These are phyloP conservation scores for Murina feae DNA, from an alignment of 2,113 vertebrate genomes.

Conservation along the genomic window DNA sequence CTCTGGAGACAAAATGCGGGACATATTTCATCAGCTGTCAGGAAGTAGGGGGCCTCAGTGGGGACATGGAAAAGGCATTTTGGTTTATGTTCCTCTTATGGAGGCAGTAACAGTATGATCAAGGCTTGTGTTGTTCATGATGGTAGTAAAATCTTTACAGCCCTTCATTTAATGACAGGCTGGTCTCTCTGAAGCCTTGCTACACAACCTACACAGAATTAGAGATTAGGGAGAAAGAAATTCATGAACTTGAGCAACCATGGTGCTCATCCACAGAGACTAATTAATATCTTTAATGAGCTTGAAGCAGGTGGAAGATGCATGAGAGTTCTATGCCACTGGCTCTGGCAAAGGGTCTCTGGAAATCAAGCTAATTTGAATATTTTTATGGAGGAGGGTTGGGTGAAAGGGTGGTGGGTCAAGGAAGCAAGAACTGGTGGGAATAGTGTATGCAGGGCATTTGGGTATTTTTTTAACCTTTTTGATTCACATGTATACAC, in stretches of 20 bases:
- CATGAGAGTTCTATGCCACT: neutral
- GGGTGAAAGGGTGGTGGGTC: neutral
- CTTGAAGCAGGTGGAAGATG: neutral
- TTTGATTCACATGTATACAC: neutral
- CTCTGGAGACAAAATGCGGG: constrained; percentile 8
- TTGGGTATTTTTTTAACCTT: neutral
- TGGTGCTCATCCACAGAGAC: neutral
- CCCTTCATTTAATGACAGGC: neutral
- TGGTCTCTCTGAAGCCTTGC: neutral
- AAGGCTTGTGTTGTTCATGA: constrained; percentile 6
- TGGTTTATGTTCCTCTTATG: neutral
- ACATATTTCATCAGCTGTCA: neutral
- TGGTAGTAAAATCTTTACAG: constrained; percentile 51
- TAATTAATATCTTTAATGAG: constrained; percentile 51
- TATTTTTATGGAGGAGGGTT: neutral
- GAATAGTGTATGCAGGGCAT: neutral
- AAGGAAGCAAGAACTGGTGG: neutral
- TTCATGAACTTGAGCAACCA: neutral
- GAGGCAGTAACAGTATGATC: neutral
- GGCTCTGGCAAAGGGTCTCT: neutral
- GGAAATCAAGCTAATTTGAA: constrained; percentile 27
- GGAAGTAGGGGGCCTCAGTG: neutral
- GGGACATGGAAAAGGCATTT: neutral
- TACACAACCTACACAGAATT: neutral
- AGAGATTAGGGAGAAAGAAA: constrained; percentile 7